Evolutionary conservation across 2,113 vertebrate genomes (phyloP).

Genomic region (Oryctolagus cuniculus): mOryCun1.1 NC_091444.1:60597501-60598000

Average conservation of each 20-base stretch:
- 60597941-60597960: too few species aligned
- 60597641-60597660: background rate
- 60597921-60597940: too few species aligned
- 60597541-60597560: accelerated
- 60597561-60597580: background rate
- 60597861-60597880: too few species aligned
- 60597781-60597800: background rate
- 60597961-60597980: too few species aligned
- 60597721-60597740: background rate
- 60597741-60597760: background rate
- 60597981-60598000: too few species aligned
- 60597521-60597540: background rate
- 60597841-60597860: too few species aligned
- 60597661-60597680: background rate
- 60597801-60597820: background rate
- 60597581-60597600: background rate
- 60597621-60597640: background rate
- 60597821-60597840: too few species aligned
- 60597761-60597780: accelerated
- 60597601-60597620: background rate
- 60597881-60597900: too few species aligned
- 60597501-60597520: background rate
- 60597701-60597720: too few species aligned
- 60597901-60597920: too few species aligned
- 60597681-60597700: background rate